phyloP scores from a whole-genome alignment of 2,888 invertebrate species.

The Luperina nickerlii region DNA sequence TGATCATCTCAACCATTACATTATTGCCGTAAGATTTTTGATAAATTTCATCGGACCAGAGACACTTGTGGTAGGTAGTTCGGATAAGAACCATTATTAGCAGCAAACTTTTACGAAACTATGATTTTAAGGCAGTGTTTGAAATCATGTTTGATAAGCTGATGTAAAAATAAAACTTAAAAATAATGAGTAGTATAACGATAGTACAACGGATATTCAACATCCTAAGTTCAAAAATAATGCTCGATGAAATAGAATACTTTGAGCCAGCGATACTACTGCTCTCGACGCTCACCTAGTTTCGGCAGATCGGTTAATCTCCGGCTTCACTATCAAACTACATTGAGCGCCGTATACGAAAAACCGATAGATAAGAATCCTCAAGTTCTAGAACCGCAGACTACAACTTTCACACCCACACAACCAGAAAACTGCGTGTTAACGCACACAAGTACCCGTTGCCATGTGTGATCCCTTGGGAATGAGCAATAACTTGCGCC shows the following conservation, averaged over 20 bases:
- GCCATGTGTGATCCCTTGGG: slow-evolving; percentile 77
- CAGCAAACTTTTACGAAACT: not conserved
- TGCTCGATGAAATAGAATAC: slow-evolving; percentile 23
- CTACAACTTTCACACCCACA: slow-evolving; percentile 79
- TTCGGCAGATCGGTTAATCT: slow-evolving; percentile 50
- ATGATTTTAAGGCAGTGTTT: not conserved
- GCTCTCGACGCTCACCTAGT: slow-evolving; percentile 39
- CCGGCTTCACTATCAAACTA: slow-evolving; percentile 70
- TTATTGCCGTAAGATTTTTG: not conserved
- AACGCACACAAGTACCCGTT: slow-evolving; percentile 78
- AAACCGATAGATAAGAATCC: slow-evolving; percentile 82
- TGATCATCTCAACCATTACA: not conserved
- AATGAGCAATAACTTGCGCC: slow-evolving; percentile 84
- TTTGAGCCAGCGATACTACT: slow-evolving; percentile 25
- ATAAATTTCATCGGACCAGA: not conserved
- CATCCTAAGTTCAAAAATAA: slow-evolving; percentile 21
- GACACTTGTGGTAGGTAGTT: not conserved
- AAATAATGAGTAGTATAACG: not conserved
- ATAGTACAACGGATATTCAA: slow-evolving; percentile 34
- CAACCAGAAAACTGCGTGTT: slow-evolving; percentile 73
- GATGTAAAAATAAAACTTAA: not conserved
- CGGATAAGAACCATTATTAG: too few species aligned
- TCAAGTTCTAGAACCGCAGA: slow-evolving; percentile 82
- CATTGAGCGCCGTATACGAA: slow-evolving; percentile 69
- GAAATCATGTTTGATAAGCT: not conserved